These are phyloP conservation scores for Varecia variegata DNA, from an alignment of 2,797 vertebrate species.

Conservation along the genomic window DNA sequence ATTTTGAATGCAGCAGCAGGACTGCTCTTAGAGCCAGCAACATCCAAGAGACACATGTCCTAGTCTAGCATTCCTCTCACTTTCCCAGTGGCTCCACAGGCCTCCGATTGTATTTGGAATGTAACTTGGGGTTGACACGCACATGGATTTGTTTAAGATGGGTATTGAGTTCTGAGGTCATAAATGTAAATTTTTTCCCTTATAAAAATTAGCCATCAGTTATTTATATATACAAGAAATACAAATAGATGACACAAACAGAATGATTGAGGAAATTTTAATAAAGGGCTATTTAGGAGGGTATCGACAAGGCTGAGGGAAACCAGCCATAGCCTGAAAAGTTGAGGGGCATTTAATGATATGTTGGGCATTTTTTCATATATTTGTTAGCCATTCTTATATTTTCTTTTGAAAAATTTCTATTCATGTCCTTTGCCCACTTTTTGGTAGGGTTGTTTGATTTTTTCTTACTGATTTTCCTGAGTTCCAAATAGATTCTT, in stretches of 20 bases:
- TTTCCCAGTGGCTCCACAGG: neutral
- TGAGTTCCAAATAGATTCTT: too few species aligned
- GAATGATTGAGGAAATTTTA: neutral
- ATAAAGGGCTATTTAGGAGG: neutral
- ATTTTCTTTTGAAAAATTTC: too few species aligned
- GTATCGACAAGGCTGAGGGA: neutral
- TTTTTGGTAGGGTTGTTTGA: too few species aligned
- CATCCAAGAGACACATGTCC: neutral
- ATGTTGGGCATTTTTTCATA: too few species aligned
- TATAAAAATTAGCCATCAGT: neutral
- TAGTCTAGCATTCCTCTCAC: neutral
- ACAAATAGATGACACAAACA: neutral
- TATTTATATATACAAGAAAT: neutral
- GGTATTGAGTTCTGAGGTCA: neutral
- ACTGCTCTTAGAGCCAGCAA: neutral
- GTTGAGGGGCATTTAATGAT: neutral
- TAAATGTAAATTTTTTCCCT: neutral
- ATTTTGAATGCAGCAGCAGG: neutral
- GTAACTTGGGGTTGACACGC: neutral
- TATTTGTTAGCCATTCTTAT: too few species aligned
- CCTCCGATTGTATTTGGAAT: accelerated
- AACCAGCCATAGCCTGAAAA: neutral
- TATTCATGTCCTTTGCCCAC: too few species aligned
- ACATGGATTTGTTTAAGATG: neutral
- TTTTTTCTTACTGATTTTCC: too few species aligned